Evolutionary conservation across 1,140 invertebrate species (phyloP), one percentile per base, ranked within the genome.

Genomic region (Meteorus sp.): DNA sequence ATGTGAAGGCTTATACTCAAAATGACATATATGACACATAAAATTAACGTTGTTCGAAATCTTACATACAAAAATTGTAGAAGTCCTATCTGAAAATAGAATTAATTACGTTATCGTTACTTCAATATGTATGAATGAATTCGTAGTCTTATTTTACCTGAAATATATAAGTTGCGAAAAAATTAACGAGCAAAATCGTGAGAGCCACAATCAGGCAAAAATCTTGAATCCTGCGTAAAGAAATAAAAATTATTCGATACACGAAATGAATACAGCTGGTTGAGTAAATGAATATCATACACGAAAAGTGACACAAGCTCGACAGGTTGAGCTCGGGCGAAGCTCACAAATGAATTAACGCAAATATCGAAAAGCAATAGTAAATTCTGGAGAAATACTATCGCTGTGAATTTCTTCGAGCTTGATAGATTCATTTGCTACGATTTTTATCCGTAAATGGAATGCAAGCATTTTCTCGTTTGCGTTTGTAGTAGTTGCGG

Each of bases 131-230:
- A 47, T 23, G 19, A 50, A 15, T 13, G 15, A 44, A 55, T 52
- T 50, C 52, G 54, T 39, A 19, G n/a, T 19, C 37, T 55, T 48
- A 69, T 67, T 17, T 83, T 79, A 89, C 88, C 80, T 89, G 86
- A 76, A 89, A 89, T 60, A 88, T 81, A 68, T 88, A 89, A 5
- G 88, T 89, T 3, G 86, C 86, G 68, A 89, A 89, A 55, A 89
- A 85, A 50, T 84, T 85, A 55, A 88, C 80, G 13, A 89, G 71
- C 50, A 89, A 80, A 31, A 85, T 72, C 0, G 86, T 83, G 44
- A 89, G 75, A 4, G 87, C 83, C 23, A 87, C 73, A 31, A 89
- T 83, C 2, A 89, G 76, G 64, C 85, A 86, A 41, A 87, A 80
- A 70, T 89, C 87, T 77, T 90, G 88, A 61, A 85, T 81, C 52